Evolutionary conservation across 2,113 vertebrate genomes (phyloP).

Genomic region (Gopherus evgoodei): DNA sequence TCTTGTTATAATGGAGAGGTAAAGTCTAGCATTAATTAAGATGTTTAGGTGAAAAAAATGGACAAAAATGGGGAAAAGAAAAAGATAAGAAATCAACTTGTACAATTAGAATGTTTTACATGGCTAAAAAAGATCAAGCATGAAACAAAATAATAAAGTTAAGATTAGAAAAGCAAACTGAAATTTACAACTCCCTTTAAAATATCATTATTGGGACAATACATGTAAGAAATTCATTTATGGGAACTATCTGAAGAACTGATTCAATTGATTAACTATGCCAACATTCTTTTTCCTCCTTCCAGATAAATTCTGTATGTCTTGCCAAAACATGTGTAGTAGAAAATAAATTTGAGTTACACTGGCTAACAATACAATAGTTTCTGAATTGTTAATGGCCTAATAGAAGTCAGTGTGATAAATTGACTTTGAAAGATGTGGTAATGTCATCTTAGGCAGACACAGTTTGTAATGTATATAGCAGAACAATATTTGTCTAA

Average conservation of each 20-base stretch:
- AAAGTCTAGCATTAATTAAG: neutral
- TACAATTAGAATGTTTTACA: neutral
- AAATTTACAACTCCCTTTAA: neutral
- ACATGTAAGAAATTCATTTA: neutral
- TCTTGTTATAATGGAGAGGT: neutral
- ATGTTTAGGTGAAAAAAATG: neutral
- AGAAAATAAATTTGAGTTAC: rapidly evolving
- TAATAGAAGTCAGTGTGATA: neutral
- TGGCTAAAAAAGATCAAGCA: neutral
- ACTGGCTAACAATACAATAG: neutral
- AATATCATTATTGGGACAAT: neutral
- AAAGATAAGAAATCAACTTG: neutral
- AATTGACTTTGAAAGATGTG: conserved; percentile 16
- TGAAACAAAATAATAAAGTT: neutral
- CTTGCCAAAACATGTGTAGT: neutral
- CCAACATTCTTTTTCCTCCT: neutral
- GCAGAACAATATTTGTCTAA: neutral
- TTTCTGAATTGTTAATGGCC: conserved; percentile 26
- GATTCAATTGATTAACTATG: neutral
- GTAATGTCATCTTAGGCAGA: neutral
- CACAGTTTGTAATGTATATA: neutral
- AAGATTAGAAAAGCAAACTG: neutral
- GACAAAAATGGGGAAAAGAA: neutral
- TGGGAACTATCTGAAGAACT: neutral
- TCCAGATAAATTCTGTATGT: neutral